Evolutionary conservation across 2,113 vertebrate species (phyloP), one percentile per base, ranked within the genome.

Genomic region (Zingel zingel): DNA sequence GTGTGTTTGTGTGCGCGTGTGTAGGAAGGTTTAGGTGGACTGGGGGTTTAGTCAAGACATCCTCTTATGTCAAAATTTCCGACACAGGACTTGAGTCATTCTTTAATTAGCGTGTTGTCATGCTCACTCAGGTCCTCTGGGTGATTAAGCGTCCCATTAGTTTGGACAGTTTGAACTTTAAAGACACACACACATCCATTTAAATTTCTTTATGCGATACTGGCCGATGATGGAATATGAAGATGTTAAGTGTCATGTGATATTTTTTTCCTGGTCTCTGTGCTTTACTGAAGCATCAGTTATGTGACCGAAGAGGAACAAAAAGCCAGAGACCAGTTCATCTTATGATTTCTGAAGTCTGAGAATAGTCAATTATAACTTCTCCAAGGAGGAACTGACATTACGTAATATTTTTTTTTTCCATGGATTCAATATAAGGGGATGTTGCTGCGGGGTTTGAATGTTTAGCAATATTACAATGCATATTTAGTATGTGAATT

Each of bases 141-240:
- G 33, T 81, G 79, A 86, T 77, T 69, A 84, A 82, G 56, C 74
- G 77, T 77, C 68, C 74, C 8, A 36, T 77, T 77, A 74, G 74
- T 79, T 50, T 58, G 62, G 61, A 64, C 76, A n/a, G n/a, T n/a
- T 73, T 51, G 10, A 86, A n/a, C n/a, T n/a, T 69, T 45, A 59
- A 56, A 51, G 45, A 68, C 51, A 68, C 68, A 79, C 66, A 23
- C 14, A 8, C 6, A 45, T 63, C 53, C 16, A 2, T 21, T 77
- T 57, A 47, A 6, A 47, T 61, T 33, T 59, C 9, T 67, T 6
- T 7, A 47, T 67, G 47, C 74, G 54, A 67, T 65, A 76, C 43
- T 13, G 9, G 23, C 8, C 3, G 27, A 61, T 57, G 71, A 80
- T 51, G 27, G 30, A 74, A 45, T 51, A 76, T 11, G 23, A 77